Conservation (phyloP, 2,797 vertebrate genomes). For the Darevskia nairensis region DNA sequence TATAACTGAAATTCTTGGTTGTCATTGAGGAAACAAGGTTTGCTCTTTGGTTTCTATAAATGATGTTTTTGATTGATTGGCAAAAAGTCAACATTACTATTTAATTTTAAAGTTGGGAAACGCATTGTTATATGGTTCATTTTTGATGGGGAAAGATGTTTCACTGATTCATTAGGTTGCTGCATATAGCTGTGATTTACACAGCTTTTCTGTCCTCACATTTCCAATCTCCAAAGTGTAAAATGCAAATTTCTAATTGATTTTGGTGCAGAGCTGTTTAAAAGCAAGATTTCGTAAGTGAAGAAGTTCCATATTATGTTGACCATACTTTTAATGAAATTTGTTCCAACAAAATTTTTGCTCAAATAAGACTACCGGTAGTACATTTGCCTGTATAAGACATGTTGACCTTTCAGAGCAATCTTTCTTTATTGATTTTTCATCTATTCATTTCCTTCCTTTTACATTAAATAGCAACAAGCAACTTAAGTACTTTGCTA, state of each 20-base stretch:
- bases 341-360: conserved; percentile 25
- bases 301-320: conserved; percentile 15
- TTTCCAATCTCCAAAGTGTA: conserved; percentile 24
- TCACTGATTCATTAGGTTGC: conserved; percentile 15
- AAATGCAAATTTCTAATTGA: conserved; percentile 48
- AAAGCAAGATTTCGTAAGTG: conserved; percentile 2
- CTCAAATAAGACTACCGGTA: conserved; percentile 18
- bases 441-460: conserved; percentile 51
- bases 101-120: background rate
- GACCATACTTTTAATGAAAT: conserved; percentile 40
- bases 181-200: background rate
- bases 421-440: conserved; percentile 61
- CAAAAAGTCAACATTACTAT: conserved; percentile 1
- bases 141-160: conserved; percentile 12
- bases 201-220: background rate
- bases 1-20: background rate
- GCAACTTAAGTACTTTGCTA: conserved; percentile 32
- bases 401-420: conserved; percentile 62
- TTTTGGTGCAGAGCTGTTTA: conserved; percentile 33
- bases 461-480: conserved; percentile 58
- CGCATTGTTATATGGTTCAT: background rate
- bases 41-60: background rate
- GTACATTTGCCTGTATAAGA: conserved; percentile 42
- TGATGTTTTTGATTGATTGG: too few species aligned
- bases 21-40: conserved; percentile 5